A percentile compares a stretch with the other conserved stretches of the same genome.
These are phyloP conservation scores for Neogobius melanostomus DNA, from an alignment of 2,113 vertebrate genomes.

Conservation along the genomic window DNA sequence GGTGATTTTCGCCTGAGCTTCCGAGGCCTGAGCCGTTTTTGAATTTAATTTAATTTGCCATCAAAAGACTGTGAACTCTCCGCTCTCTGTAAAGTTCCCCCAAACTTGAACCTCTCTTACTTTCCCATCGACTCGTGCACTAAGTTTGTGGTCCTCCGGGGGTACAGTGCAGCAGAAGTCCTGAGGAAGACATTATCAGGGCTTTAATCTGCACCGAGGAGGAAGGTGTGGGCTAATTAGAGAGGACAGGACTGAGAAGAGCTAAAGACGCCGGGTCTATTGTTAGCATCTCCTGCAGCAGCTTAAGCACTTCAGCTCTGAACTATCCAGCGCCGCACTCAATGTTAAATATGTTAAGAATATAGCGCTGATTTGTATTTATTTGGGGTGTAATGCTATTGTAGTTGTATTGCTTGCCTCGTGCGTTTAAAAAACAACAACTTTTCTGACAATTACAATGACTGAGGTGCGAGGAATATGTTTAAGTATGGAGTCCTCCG, in stretches of 20 bases:
- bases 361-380: no score
- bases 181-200: background rate
- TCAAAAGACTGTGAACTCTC: background rate
- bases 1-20: no score
- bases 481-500: no score
- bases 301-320: background rate
- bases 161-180: background rate
- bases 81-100: background rate
- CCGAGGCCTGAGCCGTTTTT: no score
- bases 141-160: conserved; percentile 1
- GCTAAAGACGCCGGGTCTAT: background rate
- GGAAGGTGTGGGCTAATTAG: background rate
- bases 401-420: no score
- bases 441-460: no score
- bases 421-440: no score
- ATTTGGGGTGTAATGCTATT: no score
- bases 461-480: no score
- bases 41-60: no score
- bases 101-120: background rate
- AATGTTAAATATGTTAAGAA: no score
- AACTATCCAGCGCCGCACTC: background rate
- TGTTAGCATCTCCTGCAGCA: background rate
- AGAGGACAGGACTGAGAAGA: background rate
- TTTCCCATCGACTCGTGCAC: background rate
- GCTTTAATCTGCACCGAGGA: conserved; percentile 1